Base-by-base conservation (phyloP, 2,113 vertebrate genomes). In the Clarias magur region DNA sequence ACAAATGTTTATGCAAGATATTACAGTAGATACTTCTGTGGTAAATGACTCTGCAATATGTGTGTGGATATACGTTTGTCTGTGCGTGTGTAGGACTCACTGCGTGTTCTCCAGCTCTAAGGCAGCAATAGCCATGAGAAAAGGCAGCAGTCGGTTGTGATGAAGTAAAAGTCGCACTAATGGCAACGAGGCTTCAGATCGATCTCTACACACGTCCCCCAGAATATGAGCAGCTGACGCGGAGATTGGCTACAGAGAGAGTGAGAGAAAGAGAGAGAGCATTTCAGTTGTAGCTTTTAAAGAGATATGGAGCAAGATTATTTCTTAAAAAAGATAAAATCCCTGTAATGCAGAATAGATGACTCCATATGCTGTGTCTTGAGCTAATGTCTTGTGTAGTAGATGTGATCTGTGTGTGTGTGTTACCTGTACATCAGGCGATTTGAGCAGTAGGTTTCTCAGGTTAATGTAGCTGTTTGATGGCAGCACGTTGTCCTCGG, bases 401-500 rank as follows among this genome's bases (percentile, higher is more conserved):
- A 56, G 53, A 25, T 85, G 57, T 82, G 17, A 1, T 3, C 19
- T 38, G 81, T 82, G 59, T 65, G 13, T 57, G 48, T 63, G 59
- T 76, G 60, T 79, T 95, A 99, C 98, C 97, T 99, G 96, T 91
- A 97, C 94, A 88, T 99, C 97, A 72, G 97, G 94, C 80, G 97
- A 98, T 93, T 97, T 99, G 92, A 99, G 96, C 95, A 99, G 96
- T 95, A 99, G 94, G 82, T 95, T 96, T 94, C 96, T 97, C 89
- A 99, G 94, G 86, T 96, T 93, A 72, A 82, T 80, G 86, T 99
- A 99, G 93, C 94, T 97, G 88, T 95, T 93, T 87, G 98, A 96
- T 11, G 97, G 96, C 94, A 99, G 96, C 79, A 99, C 97, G n/a
- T 90, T 97, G 93, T 99, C 98, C 94, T 99, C 98, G 80, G 96